Percentiles rank a stretch among this genome's conserved stretches.
Evolutionary conservation across 2,888 invertebrate genomes (phyloP).

Genomic region (Himalopsyche kuldschensis): DNA sequence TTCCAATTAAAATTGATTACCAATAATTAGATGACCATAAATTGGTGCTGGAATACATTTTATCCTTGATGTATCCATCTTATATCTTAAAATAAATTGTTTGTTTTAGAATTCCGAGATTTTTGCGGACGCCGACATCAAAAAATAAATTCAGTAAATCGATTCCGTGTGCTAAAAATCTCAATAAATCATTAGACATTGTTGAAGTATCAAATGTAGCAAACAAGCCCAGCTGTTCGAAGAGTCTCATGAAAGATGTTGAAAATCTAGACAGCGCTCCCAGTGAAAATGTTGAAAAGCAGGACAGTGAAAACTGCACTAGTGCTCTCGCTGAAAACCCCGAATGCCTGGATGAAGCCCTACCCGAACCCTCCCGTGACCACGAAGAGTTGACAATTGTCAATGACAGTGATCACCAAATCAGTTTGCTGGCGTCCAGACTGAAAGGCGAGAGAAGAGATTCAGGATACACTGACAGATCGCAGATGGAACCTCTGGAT

Average conservation of each 20-base stretch:
- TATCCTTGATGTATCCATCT: too few relatives aligned
- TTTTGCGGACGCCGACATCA: conserved; percentile 32
- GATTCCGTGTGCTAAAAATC: conserved; percentile 44
- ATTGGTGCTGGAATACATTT: neutral
- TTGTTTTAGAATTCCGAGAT: conserved; percentile 24
- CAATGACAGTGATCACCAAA: neutral
- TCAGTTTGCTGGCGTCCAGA: neutral
- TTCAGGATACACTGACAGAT: neutral
- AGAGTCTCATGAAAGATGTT: conserved; percentile 47
- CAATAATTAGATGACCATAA: too few relatives aligned
- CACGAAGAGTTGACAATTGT: neutral
- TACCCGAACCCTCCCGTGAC: neutral
- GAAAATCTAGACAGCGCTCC: neutral
- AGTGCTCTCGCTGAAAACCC: conserved; percentile 46
- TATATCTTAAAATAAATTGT: neutral
- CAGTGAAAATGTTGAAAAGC: conserved; percentile 50
- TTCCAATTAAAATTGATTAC: too few relatives aligned
- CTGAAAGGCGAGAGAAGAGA: conserved; percentile 34
- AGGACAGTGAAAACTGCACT: conserved; percentile 43
- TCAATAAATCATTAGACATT: conserved; percentile 45
- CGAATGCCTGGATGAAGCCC: conserved; percentile 40
- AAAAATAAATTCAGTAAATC: conserved; percentile 26
- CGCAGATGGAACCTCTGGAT: conserved; percentile 37
- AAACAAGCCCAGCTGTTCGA: conserved; percentile 52
- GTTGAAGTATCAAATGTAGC: conserved; percentile 37